These are phyloP conservation scores for Dendroctonus ponderosae DNA, from an alignment of 1,140 invertebrate species.

Conservation along the genomic window DNA sequence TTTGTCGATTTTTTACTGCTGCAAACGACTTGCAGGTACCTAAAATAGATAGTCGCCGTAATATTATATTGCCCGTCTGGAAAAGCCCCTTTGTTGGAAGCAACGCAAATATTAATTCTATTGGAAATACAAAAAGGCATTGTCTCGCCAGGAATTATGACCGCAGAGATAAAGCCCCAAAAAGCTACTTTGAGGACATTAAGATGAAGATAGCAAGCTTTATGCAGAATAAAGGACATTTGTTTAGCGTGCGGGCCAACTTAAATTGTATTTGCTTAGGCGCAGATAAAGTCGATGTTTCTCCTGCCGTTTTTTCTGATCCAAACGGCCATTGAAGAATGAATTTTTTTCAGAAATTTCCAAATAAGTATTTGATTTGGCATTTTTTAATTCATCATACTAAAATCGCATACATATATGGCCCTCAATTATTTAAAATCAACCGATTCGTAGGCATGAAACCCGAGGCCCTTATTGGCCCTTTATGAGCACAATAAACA, in stretches of 20 bases:
- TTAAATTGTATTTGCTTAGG: neutral
- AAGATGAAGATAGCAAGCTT: neutral
- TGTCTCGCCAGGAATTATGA: constrained; percentile 1
- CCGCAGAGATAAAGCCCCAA: neutral
- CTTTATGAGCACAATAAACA: too few species aligned
- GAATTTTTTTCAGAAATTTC: neutral
- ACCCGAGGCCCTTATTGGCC: too few species aligned
- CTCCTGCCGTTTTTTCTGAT: neutral
- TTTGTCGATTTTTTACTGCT: neutral
- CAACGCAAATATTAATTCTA: neutral
- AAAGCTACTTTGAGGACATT: neutral
- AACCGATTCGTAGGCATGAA: too few species aligned
- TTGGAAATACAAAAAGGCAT: constrained; percentile 1
- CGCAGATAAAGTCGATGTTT: neutral
- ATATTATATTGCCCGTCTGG: neutral
- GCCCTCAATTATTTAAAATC: too few species aligned
- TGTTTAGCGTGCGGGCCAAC: neutral
- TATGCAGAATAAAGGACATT: constrained; percentile 1
- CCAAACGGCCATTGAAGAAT: neutral
- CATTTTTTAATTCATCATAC: too few species aligned
- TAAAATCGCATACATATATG: too few species aligned
- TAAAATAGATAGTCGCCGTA: neutral
- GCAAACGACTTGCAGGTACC: neutral
- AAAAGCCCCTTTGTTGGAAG: neutral
- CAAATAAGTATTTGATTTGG: neutral